Evolutionary conservation across 1,140 invertebrate species (phyloP).

Genomic region (Drosophila oshimai): DNA sequence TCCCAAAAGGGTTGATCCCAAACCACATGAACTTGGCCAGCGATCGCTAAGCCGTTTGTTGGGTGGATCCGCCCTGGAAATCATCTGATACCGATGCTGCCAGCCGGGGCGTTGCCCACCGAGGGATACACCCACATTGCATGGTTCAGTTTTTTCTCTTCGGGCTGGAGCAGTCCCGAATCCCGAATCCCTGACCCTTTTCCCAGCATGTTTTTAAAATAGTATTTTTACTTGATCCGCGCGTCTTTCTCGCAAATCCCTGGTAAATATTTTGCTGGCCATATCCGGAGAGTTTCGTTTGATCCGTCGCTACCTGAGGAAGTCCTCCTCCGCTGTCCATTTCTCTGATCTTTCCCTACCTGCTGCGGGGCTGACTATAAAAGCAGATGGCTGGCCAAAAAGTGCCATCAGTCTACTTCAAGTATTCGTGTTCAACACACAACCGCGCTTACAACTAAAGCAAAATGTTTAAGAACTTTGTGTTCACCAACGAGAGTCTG

Average conservation of each 20-base stretch:
- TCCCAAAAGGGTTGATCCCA: conserved; percentile 1
- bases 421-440: conserved; percentile 75
- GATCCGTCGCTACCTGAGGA: conserved; percentile 9
- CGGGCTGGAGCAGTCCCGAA: conserved; percentile 16
- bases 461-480: conserved; percentile 71
- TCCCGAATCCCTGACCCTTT: conserved; percentile 28
- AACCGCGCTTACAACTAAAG: neutral
- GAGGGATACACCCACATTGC: conserved; percentile 52
- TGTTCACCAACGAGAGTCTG: conserved; percentile 63
- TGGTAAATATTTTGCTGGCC: conserved; percentile 52
- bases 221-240: conserved; percentile 4
- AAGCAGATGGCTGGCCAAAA: conserved; percentile 3
- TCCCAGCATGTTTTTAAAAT: conserved; percentile 26
- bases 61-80: conserved; percentile 12
- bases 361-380: conserved; percentile 49
- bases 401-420: conserved; percentile 54
- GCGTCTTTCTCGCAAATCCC: conserved; percentile 29
- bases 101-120: conserved; percentile 30
- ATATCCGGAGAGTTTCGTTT: conserved; percentile 17
- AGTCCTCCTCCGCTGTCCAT: neutral
- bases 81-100: too few species aligned
- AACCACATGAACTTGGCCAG: conserved; percentile 60
- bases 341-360: conserved; percentile 2
- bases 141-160: neutral
- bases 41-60: conserved; percentile 32